A percentile compares a stretch with the other conserved stretches of the same genome.
Evolutionary conservation across 2,888 invertebrate genomes (phyloP).

Genomic region (Saturnia japonica): DNA sequence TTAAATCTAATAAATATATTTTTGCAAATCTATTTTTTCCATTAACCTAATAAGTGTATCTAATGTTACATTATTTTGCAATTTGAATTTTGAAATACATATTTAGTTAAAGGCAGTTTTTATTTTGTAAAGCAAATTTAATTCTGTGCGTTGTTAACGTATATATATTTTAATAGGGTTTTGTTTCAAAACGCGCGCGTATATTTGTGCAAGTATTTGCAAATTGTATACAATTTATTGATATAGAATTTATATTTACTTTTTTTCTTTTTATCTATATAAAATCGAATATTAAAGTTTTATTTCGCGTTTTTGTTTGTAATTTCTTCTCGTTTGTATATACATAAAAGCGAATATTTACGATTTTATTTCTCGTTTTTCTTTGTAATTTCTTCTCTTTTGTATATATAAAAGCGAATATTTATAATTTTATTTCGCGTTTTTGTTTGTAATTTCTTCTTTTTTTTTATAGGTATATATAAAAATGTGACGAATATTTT

Average conservation of each 20-base stretch:
- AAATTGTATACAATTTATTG: neutral
- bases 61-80: constrained; percentile 33
- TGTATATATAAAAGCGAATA: neutral
- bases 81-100: neutral
- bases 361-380: neutral
- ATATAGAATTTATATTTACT: neutral
- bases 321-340: neutral
- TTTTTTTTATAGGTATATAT: neutral
- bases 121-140: constrained; percentile 4
- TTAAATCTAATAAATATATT: constrained; percentile 66
- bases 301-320: neutral
- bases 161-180: too few relatives aligned
- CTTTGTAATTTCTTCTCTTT: constrained; percentile 24
- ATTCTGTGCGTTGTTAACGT: neutral
- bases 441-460: constrained; percentile 27
- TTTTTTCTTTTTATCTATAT: neutral
- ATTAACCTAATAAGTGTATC: constrained; percentile 55
- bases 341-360: neutral
- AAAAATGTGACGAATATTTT: constrained; percentile 43
- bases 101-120: neutral
- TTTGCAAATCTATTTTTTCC: constrained; percentile 51
- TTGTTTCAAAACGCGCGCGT: constrained; percentile 3
- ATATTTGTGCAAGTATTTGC: neutral
- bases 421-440: constrained; percentile 18
- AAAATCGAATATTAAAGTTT: neutral